phyloP scores from a whole-genome alignment of 64 coral and sea anemone species.

The Pachyseris speciosa region DNA sequence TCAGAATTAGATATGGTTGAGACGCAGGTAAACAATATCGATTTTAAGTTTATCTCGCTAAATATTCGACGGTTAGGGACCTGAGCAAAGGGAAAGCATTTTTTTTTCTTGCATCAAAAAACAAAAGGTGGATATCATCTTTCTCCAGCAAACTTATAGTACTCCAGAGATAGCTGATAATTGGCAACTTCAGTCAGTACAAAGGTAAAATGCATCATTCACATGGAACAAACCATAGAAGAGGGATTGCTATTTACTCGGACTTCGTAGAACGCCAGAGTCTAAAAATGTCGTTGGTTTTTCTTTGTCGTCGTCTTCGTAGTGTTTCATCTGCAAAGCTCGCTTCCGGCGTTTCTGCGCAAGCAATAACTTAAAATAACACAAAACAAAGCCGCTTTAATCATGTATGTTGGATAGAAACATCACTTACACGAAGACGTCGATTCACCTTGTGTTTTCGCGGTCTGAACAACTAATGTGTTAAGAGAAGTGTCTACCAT shows the following conservation, averaged over 20 bases:
- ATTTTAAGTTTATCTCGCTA: constrained; percentile 29
- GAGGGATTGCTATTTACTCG: constrained; percentile 36
- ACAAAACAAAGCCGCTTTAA: too few species aligned
- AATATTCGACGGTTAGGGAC: constrained; percentile 13
- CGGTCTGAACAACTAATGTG: too few species aligned
- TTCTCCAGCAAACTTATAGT: constrained; percentile 32
- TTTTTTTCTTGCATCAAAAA: constrained; percentile 29
- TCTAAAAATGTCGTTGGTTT: too few species aligned
- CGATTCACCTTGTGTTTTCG: too few species aligned
- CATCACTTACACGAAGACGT: too few species aligned
- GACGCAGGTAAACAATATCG: not conserved
- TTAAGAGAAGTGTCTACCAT: too few species aligned
- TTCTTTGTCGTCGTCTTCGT: too few species aligned
- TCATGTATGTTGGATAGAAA: too few species aligned
- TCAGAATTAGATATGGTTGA: not conserved
- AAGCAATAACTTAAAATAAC: too few species aligned
- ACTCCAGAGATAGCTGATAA: not conserved
- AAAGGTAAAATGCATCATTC: constrained; percentile 35
- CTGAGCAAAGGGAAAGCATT: constrained; percentile 10
- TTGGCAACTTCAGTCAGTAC: not conserved
- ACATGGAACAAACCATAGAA: constrained; percentile 62
- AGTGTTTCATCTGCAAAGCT: too few species aligned
- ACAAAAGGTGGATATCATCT: not conserved
- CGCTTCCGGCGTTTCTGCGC: too few species aligned
- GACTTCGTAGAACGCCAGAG: not conserved